Conservation (phyloP, 2,888 invertebrate species). For the Chloromyia formosa region DNA sequence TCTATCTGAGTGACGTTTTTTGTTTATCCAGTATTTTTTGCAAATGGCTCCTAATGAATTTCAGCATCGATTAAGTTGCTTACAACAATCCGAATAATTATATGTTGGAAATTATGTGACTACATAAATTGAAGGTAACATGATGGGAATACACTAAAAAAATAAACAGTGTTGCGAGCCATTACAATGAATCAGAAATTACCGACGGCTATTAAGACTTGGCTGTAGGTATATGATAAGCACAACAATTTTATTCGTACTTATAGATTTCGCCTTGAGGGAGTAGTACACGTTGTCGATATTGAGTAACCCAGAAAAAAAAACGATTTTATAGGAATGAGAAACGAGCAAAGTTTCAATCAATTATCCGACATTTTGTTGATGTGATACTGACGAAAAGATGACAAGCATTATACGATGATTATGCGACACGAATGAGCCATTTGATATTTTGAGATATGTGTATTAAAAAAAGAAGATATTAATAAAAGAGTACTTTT, state of each 20-base stretch:
- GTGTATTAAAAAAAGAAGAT: too few species aligned
- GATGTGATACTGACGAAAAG: slow-evolving; percentile 24
- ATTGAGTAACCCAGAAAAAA: too few species aligned
- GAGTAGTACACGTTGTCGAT: too few species aligned
- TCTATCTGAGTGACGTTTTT: too few species aligned
- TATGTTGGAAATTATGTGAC: neutral
- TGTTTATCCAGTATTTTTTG: neutral
- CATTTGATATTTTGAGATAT: neutral
- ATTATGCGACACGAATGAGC: slow-evolving; percentile 18
- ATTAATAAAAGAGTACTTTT: too few species aligned
- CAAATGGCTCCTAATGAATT: slow-evolving; percentile 15
- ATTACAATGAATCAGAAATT: neutral
- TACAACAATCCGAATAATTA: slow-evolving; percentile 19
- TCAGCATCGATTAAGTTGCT: slow-evolving; percentile 5
- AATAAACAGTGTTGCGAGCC: neutral
- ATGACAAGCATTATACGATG: slow-evolving; percentile 3
- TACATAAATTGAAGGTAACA: slow-evolving; percentile 13
- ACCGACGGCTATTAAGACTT: neutral
- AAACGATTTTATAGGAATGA: too few species aligned
- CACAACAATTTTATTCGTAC: neutral
- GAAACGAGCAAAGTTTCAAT: neutral
- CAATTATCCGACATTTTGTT: slow-evolving; percentile 3
- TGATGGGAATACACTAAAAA: slow-evolving; percentile 1
- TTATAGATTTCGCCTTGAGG: neutral
- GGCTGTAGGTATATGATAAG: neutral